These are phyloP conservation scores for Drosophila rufa DNA, from an alignment of 1,140 invertebrate genomes.

Conservation along the genomic window DNA sequence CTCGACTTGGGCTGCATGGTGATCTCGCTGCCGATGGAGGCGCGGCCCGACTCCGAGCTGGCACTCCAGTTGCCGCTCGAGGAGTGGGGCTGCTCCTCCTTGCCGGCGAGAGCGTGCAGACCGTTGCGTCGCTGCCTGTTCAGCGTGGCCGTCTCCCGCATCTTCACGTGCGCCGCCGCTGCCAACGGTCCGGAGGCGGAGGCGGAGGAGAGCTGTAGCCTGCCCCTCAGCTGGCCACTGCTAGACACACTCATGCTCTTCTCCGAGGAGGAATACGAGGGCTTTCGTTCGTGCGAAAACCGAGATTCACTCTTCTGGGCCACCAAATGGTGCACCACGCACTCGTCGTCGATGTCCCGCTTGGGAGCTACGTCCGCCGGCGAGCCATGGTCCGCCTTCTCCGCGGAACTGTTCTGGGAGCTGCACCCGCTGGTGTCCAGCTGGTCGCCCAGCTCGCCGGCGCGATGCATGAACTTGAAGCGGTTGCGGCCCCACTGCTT, in stretches of 20 bases:
- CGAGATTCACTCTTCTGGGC: constrained; percentile 81
- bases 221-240: constrained; percentile 76
- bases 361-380: constrained; percentile 24
- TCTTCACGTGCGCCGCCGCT: constrained; percentile 87
- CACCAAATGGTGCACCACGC: constrained; percentile 87
- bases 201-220: constrained; percentile 60
- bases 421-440: constrained; percentile 85
- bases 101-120: constrained; percentile 78
- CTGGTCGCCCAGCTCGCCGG: constrained; percentile 74
- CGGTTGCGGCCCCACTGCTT: constrained; percentile 93
- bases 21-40: constrained; percentile 93
- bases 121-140: constrained; percentile 87
- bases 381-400: constrained; percentile 60
- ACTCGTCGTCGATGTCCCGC: constrained; percentile 86
- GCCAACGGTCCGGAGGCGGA: constrained; percentile 19
- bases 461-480: constrained; percentile 90
- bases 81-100: constrained; percentile 93
- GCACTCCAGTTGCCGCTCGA: constrained; percentile 97
- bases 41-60: constrained; percentile 94
- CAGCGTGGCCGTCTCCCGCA: constrained; percentile 89
- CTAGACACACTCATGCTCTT: constrained; percentile 87
- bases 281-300: constrained; percentile 89
- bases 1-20: constrained; percentile 90
- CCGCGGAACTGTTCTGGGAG: constrained; percentile 75
- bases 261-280: constrained; percentile 90